These are phyloP conservation scores for Benthosema pterotum DNA, from an alignment of 2,797 vertebrate species.

Conservation along the genomic window DNA sequence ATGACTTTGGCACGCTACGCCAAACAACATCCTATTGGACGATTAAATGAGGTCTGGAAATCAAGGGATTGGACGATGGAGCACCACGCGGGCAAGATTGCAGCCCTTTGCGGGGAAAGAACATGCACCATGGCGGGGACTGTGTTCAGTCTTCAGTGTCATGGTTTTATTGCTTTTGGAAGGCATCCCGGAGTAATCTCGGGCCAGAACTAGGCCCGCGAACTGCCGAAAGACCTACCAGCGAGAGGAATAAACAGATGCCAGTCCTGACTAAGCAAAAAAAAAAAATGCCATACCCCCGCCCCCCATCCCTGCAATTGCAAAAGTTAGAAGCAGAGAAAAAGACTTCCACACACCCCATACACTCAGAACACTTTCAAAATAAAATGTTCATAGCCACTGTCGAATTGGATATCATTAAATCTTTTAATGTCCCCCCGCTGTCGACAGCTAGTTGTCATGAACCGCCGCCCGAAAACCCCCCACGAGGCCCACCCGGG, in stretches of 20 bases:
- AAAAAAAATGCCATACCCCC: too few relatives aligned
- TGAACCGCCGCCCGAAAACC: constrained; percentile 68
- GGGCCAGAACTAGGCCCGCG: constrained; percentile 46
- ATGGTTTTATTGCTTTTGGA: constrained; percentile 51
- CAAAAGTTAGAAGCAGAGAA: constrained; percentile 41
- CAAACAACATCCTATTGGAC: constrained; percentile 49
- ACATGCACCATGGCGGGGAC: constrained; percentile 4
- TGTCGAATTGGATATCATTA: constrained; percentile 72
- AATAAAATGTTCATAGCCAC: constrained; percentile 51
- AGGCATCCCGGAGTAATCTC: constrained; percentile 35
- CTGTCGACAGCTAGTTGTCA: constrained; percentile 74
- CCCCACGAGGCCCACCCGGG: constrained; percentile 68
- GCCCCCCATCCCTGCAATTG: constrained; percentile 38
- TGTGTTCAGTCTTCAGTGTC: constrained; percentile 37
- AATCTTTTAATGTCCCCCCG: constrained; percentile 63
- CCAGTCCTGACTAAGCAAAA: constrained; percentile 48
- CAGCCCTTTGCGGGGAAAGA: constrained; percentile 40
- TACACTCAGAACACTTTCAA: background rate
- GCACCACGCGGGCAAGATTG: constrained; percentile 18
- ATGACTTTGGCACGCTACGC: constrained; percentile 71
- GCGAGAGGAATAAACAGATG: constrained; percentile 45
- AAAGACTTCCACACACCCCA: background rate
- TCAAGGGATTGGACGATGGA: constrained; percentile 22
- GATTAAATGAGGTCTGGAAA: constrained; percentile 37
- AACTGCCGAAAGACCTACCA: constrained; percentile 43